These are phyloP conservation scores for Ceratina australensis DNA, from an alignment of 1,140 invertebrate species.

Conservation along the genomic window DNA sequence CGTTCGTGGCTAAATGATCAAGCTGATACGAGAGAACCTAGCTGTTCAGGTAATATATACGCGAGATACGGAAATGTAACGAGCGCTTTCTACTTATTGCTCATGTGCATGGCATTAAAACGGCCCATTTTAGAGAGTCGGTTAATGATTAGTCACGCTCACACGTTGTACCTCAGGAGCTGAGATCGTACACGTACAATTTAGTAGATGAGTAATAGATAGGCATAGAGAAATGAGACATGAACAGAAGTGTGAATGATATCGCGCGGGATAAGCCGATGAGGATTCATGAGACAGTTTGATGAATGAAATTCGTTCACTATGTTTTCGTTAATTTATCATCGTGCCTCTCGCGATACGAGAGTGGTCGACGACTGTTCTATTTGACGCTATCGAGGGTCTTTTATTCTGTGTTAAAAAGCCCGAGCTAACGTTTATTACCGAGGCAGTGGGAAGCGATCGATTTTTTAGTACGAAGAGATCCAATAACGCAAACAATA, in stretches of 20 bases:
- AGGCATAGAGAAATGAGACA: constrained; percentile 8
- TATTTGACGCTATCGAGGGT: no score
- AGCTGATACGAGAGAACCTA: constrained; percentile 19
- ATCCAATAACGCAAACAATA: neutral
- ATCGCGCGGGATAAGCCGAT: neutral
- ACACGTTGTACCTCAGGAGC: constrained; percentile 77
- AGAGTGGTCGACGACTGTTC: no score
- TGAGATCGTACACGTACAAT: constrained; percentile 76
- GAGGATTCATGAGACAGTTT: constrained; percentile 12
- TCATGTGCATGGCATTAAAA: constrained; percentile 30
- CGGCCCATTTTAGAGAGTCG: neutral
- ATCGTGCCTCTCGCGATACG: neutral
- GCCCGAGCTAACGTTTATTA: neutral
- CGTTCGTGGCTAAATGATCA: constrained; percentile 14
- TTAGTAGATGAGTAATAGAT: constrained; percentile 34
- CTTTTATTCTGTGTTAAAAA: no score
- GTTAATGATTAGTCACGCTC: constrained; percentile 52
- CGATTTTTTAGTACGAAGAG: neutral
- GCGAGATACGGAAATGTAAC: constrained; percentile 30
- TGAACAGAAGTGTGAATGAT: constrained; percentile 15
- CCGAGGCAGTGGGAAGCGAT: constrained; percentile 23
- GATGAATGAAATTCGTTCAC: constrained; percentile 3
- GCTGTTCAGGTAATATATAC: constrained; percentile 1
- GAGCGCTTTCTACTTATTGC: constrained; percentile 9
- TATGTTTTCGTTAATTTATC: neutral